Evolutionary conservation across 2,888 invertebrate species (phyloP).

Genomic region (Ennomos erosarius): DNA sequence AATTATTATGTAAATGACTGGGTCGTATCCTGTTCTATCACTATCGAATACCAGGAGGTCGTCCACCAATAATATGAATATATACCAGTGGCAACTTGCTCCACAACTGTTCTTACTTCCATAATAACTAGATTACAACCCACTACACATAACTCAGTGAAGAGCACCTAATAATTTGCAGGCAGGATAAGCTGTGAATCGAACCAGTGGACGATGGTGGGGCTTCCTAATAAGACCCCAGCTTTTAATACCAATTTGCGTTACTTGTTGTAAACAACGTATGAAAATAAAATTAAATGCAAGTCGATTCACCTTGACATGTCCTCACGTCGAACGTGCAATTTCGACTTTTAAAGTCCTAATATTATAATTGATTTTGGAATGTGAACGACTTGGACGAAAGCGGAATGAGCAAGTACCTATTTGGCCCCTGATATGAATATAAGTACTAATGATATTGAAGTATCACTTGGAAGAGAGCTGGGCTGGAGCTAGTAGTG

Average conservation of each 20-base stretch:
- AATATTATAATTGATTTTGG: too few relatives aligned
- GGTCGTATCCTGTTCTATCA: constrained; percentile 33
- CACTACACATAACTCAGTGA: constrained; percentile 46
- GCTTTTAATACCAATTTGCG: constrained; percentile 27
- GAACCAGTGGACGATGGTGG: constrained; percentile 25
- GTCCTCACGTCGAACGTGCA: too few relatives aligned
- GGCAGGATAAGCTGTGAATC: constrained; percentile 42
- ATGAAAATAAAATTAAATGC: too few relatives aligned
- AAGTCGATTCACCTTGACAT: too few relatives aligned
- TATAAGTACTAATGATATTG: too few relatives aligned
- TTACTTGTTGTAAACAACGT: constrained; percentile 14
- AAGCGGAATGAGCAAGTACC: too few relatives aligned
- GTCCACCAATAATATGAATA: constrained; percentile 59
- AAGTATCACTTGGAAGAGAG: too few relatives aligned
- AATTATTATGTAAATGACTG: constrained; percentile 1
- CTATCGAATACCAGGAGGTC: constrained; percentile 35
- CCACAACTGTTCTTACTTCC: constrained; percentile 39
- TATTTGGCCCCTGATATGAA: too few relatives aligned
- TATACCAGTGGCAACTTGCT: constrained; percentile 40
- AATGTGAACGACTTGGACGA: too few relatives aligned
- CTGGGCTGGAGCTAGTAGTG: too few relatives aligned
- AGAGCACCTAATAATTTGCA: constrained; percentile 52
- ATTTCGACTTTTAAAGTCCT: too few relatives aligned
- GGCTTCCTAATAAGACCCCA: constrained; percentile 2
- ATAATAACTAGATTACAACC: constrained; percentile 46